Percentiles rank a stretch among this genome's conserved stretches.
phyloP scores from a whole-genome alignment of 2,113 vertebrate genomes.

The Okapia johnstoni region DNA sequence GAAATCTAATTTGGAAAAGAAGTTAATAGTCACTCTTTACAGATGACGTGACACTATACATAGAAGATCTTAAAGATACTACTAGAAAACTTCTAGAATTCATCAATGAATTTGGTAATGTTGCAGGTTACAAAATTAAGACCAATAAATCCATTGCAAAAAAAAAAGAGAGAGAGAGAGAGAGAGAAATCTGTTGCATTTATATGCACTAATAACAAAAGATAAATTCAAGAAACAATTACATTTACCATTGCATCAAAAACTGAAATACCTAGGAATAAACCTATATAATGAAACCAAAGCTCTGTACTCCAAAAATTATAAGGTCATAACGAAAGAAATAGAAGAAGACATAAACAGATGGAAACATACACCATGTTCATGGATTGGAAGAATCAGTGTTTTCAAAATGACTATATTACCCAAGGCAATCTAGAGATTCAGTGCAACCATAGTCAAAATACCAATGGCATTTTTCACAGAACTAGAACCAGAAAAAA shows the following conservation, averaged over 20 bases:
- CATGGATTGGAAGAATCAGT: background rate
- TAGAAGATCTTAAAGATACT: background rate
- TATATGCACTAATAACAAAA: background rate
- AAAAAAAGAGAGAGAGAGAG: background rate
- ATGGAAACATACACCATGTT: background rate
- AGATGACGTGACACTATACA: background rate
- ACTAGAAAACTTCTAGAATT: background rate
- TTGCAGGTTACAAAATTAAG: background rate
- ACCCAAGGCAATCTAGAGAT: background rate
- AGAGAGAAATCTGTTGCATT: background rate
- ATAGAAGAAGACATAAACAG: fast-evolving
- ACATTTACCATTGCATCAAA: background rate
- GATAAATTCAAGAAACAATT: background rate
- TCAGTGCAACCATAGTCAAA: background rate
- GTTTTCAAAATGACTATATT: background rate
- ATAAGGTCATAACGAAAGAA: background rate
- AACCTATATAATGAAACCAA: background rate
- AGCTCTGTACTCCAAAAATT: background rate
- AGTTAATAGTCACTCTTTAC: background rate
- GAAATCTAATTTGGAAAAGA: background rate
- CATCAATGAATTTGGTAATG: background rate
- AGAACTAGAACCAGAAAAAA: background rate
- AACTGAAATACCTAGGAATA: background rate
- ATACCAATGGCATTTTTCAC: background rate
- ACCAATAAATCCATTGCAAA: background rate